Base-by-base conservation (phyloP, 1,140 invertebrate genomes). In the Brachionus paranguensis region DNA sequence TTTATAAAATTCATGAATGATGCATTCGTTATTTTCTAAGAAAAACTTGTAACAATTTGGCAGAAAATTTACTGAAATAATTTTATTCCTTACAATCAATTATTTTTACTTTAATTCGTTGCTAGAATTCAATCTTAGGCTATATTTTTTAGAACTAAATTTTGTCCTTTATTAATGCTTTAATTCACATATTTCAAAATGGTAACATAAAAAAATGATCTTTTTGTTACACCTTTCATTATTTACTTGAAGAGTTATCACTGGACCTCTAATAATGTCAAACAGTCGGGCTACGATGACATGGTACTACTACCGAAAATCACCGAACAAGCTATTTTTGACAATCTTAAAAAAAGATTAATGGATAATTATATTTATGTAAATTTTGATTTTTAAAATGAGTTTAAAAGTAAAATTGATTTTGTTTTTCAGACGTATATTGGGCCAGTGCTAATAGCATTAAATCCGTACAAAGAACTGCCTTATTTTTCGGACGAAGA, bases 381-480 rank as follows among this genome's bases (percentile, higher is more conserved):
- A 92, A 33, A 50, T 47, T 78, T 83, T 83, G 6, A 68, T 70
- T 68, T 1, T 50, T 33, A 79, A 45, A 50, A 41, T 43, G 3
- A 3, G 47, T 72, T n/a, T 33, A 47, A 74, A 24, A 29, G 1
- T 72, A 24, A 17, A 33, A 5, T 27, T n/a, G 11, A 76, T 37
- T 12, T 74, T 29, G n/a, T n/a, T 20, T 3, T 85, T 37, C 86
- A 94, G 93, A 94, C 94, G 27, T 94, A 94, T 88, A 94, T 94
- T 86, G 94, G 94, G 11, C 93, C 93, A 60, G 93, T 94, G 27
- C 88, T 94, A 70, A 93, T 94, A 50, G 93, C 93, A 0, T 91
- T 94, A 20, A 94, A 94, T 88, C 94, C 94, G 8, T 94, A 84
- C 86, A 91, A 92, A 91, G 97, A 97, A 88, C 96, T 96, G 90